Base-by-base conservation (phyloP, 1,140 invertebrate genomes). In the Diorhabda elongata region DNA sequence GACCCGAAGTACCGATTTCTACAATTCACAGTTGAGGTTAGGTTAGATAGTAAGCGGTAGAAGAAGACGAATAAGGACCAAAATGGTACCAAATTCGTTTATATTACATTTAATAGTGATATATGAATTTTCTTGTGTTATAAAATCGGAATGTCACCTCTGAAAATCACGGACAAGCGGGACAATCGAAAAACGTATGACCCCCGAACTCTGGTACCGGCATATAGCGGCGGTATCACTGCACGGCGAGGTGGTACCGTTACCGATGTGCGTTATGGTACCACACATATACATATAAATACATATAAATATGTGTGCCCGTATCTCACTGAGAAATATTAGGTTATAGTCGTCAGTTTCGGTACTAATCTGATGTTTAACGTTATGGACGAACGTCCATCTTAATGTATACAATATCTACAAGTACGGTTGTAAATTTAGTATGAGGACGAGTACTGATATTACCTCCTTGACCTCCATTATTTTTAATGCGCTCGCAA, bases 241-340 rank as follows among this genome's bases (percentile, higher is more conserved):
- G n/a, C 47, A 52, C 47, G n/a, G 44, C 44, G 42, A 42, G 42
- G 44, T 62, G 11, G 61, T 62, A 62, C 61, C 61, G 61, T 62
- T 62, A 62, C 61, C 61, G 44, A 26, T 8, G 61, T 62, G 61
- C 61, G 61, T 62, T 62, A 62, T 62, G 61, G 61, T 62, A 62
- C 61, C 61, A 44, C 44, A 42, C 43, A 44, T n/a, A 44, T 44
- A 11, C 42, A 61, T 9, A 52, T 26, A 26, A 26, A 26, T 26
- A 26, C 26, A 26, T 26, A 26, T 26, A 26, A 26, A 26, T 26
- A 26, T 26, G 42, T 62, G 61, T 62, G 42, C 61, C 44, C 61
- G 61, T 62, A 62, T 62, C 61, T 62, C 61, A 62, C 61, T 3
- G 61, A 62, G 61, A 62, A 62, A 62, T 62, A 62, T 62, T 62